These are phyloP conservation scores for Nesidiocoris tenuis DNA, from an alignment of 2,888 invertebrate species.

Conservation along the genomic window DNA sequence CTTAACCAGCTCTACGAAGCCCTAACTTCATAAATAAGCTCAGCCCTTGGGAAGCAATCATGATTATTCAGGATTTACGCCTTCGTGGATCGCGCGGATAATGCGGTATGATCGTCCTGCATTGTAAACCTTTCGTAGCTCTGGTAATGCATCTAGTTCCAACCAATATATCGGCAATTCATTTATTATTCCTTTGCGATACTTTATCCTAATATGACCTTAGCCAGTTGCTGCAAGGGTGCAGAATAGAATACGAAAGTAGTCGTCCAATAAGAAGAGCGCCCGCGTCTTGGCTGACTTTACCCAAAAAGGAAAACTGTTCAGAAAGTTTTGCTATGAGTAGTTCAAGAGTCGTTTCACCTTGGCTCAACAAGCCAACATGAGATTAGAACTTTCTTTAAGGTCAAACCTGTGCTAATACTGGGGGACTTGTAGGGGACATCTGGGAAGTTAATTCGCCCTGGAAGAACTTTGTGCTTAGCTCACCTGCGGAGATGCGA, in stretches of 20 bases:
- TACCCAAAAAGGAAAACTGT: not conserved
- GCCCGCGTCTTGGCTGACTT: not conserved
- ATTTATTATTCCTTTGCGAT: too few species aligned
- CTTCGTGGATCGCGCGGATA: too few species aligned
- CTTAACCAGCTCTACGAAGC: too few species aligned
- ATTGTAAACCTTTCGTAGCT: too few species aligned
- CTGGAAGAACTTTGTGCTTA: not conserved
- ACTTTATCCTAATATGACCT: too few species aligned
- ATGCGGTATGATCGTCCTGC: too few species aligned
- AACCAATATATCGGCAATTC: too few species aligned
- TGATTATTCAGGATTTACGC: too few species aligned
- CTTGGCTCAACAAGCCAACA: not conserved
- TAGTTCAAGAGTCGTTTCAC: not conserved
- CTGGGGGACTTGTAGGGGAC: not conserved
- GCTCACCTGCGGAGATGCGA: too few species aligned
- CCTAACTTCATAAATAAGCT: too few species aligned
- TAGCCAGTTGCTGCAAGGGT: not conserved
- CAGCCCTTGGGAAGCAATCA: too few species aligned
- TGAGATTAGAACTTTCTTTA: not conserved
- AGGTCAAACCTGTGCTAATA: not conserved
- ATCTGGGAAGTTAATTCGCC: not conserved
- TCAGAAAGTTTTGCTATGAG: not conserved
- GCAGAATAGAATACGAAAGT: not conserved
- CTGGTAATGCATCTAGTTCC: too few species aligned
- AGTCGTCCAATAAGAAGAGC: not conserved